phyloP scores from a whole-genome alignment of 37 sponge, comb jelly and placozoan species.

The Cladorhizidae sp. region DNA sequence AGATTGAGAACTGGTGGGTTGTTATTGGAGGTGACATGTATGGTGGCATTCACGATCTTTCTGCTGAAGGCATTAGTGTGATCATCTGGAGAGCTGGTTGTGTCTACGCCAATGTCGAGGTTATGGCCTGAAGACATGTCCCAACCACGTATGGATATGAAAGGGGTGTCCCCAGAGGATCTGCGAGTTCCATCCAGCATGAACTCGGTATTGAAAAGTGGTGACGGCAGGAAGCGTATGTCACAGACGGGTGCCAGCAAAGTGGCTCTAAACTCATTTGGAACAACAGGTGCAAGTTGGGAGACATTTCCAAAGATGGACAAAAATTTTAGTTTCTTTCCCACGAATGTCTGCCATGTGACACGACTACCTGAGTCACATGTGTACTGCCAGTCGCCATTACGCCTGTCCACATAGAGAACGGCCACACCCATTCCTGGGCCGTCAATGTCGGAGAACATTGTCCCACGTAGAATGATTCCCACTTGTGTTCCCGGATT shows the following conservation, averaged over 20 bases:
- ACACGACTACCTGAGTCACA: constrained; percentile 48
- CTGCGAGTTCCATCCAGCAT: constrained; percentile 59
- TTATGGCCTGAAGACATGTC: constrained; percentile 63
- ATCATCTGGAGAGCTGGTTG: constrained; percentile 73
- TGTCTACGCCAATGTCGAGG: constrained; percentile 67
- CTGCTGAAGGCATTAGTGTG: constrained; percentile 78
- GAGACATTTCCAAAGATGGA: constrained; percentile 39
- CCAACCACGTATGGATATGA: constrained; percentile 80
- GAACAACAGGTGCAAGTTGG: constrained; percentile 61
- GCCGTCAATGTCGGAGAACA: constrained; percentile 64
- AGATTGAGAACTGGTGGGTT: constrained; percentile 61
- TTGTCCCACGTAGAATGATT: constrained; percentile 27
- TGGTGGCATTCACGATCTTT: constrained; percentile 52
- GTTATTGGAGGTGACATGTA: constrained; percentile 49
- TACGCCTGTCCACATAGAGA: constrained; percentile 57
- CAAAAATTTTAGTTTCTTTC: constrained; percentile 38
- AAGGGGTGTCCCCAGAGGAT: constrained; percentile 59
- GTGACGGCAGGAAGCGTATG: constrained; percentile 69
- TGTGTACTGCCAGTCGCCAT: constrained; percentile 86
- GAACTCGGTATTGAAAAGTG: constrained; percentile 79
- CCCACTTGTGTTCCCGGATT: constrained; percentile 51
- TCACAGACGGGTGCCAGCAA: constrained; percentile 59
- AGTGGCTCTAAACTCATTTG: constrained; percentile 67
- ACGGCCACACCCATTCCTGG: constrained; percentile 58
- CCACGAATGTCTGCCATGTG: constrained; percentile 61